phyloP scores from a whole-genome alignment of 2,113 vertebrate genomes.

The Hydrolagus affinis region DNA sequence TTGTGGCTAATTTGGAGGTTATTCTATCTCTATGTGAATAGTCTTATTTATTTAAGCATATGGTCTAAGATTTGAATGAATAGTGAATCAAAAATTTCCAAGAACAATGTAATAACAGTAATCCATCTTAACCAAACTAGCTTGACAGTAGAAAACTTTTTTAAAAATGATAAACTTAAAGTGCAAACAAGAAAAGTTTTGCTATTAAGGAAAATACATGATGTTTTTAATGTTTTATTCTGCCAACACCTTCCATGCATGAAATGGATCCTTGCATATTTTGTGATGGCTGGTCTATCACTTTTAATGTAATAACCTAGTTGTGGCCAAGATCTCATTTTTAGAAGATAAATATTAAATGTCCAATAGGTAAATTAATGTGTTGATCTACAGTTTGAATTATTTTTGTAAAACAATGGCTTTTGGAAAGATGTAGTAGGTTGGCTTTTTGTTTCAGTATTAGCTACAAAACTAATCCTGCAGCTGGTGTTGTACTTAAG shows the following conservation, averaged over 20 bases:
- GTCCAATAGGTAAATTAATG: neutral
- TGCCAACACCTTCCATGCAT: neutral
- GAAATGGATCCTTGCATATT: neutral
- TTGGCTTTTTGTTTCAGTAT: neutral
- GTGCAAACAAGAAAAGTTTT: neutral
- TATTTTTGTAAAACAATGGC: neutral
- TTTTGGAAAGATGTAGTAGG: neutral
- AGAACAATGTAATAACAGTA: conserved; percentile 29
- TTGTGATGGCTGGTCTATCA: neutral
- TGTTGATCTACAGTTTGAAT: neutral
- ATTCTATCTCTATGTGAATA: conserved; percentile 52
- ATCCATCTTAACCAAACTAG: neutral
- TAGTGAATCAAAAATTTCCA: conserved; percentile 39
- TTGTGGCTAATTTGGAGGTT: conserved; percentile 61
- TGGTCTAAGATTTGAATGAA: conserved; percentile 44
- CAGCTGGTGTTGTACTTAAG: neutral
- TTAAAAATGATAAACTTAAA: neutral
- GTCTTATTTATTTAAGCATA: conserved; percentile 58
- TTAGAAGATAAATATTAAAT: neutral
- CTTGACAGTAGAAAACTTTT: neutral
- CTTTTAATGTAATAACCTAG: neutral
- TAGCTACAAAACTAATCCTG: neutral
- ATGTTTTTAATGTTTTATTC: neutral
- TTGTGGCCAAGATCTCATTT: neutral
- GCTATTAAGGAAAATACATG: neutral